Evolutionary conservation across 2,888 invertebrate genomes (phyloP).

Genomic region (Drosophila paucipuncta): DNA sequence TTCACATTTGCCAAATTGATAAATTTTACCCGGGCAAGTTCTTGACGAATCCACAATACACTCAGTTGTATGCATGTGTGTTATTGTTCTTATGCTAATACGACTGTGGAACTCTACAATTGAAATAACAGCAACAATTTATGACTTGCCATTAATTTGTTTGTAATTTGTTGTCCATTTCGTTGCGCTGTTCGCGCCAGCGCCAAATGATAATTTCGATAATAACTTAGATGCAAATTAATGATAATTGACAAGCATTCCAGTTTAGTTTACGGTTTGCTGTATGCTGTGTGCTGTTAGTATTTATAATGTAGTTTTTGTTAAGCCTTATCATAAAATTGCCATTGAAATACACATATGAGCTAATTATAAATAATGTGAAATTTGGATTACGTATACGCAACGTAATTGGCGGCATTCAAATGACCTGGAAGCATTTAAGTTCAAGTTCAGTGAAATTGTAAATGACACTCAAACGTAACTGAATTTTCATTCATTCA

Average conservation of each 20-base stretch:
- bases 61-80: neutral
- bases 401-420: conserved; percentile 41
- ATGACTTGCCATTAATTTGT: conserved; percentile 37
- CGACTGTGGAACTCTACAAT: conserved; percentile 33
- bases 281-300: neutral
- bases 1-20: conserved; percentile 51
- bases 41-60: conserved; percentile 10
- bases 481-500: conserved; percentile 1
- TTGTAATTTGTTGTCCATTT: conserved; percentile 38
- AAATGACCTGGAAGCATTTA: conserved; percentile 31
- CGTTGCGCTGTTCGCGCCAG: conserved; percentile 23
- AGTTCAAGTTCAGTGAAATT: conserved; percentile 47
- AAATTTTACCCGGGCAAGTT: conserved; percentile 35
- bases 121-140: conserved; percentile 39
- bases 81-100: conserved; percentile 7
- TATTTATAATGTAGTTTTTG: neutral
- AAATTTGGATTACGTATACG: conserved; percentile 66
- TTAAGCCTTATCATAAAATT: conserved; percentile 34
- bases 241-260: conserved; percentile 67
- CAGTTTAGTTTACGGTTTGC: conserved; percentile 17
- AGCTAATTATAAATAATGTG: conserved; percentile 16
- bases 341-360: conserved; percentile 8
- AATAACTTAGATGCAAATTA: conserved; percentile 75
- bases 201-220: conserved; percentile 64
- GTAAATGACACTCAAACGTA: conserved; percentile 18